phyloP scores from a whole-genome alignment of 2,888 invertebrate genomes.

The Scaptomyza caliginosa region DNA sequence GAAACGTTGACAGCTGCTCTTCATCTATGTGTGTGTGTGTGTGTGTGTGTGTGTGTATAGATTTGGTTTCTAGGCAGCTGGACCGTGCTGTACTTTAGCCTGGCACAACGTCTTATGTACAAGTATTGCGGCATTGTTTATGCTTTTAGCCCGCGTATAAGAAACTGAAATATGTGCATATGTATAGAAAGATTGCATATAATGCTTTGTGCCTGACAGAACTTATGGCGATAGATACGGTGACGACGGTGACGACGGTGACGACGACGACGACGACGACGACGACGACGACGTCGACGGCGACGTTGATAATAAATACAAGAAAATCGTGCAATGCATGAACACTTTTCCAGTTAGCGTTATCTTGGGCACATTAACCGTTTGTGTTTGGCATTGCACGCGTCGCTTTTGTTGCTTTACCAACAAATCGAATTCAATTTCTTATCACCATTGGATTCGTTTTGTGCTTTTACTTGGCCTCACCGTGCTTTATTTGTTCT shows the following conservation, averaged over 20 bases:
- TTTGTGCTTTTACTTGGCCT: neutral
- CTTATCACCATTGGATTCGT: slow-evolving; percentile 48
- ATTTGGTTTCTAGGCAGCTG: neutral
- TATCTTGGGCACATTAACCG: slow-evolving; percentile 54
- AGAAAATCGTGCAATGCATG: slow-evolving; percentile 25
- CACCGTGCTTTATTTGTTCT: slow-evolving; percentile 3
- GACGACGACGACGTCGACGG: slow-evolving; percentile 13
- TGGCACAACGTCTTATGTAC: neutral
- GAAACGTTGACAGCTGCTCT: neutral
- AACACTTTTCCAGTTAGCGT: slow-evolving; percentile 38
- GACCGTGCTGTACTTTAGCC: neutral
- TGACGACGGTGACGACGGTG: neutral
- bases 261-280: neutral
- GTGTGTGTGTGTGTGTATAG: too few species aligned
- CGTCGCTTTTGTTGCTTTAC: slow-evolving; percentile 45
- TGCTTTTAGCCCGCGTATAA: neutral
- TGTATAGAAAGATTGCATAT: neutral
- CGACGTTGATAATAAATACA: slow-evolving; percentile 39
- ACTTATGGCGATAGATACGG: neutral
- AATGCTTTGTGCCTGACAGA: neutral
- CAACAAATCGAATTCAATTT: slow-evolving; percentile 57
- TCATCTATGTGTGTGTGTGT: too few species aligned
- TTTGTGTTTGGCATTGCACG: slow-evolving; percentile 53
- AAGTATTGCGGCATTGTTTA: too few species aligned
- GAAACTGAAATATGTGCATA: neutral